Base-by-base conservation (phyloP, 2,888 invertebrate genomes). In the Drosophila austrosaltans region DNA sequence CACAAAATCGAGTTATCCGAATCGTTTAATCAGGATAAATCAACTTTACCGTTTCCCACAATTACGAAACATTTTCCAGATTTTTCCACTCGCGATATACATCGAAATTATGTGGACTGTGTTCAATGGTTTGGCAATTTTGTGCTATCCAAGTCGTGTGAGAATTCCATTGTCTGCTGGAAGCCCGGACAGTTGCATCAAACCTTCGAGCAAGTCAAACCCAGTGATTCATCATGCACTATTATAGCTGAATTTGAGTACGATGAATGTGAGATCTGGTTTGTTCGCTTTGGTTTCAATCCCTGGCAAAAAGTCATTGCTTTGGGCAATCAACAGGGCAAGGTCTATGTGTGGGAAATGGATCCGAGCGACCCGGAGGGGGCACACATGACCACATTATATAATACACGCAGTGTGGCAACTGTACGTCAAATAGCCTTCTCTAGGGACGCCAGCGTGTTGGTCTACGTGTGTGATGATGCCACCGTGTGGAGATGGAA, bases 81-180 rank as follows among this genome's bases (percentile, higher is more conserved):
- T 91, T 99, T 98, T 90, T 97, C 98, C 0, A 99, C 99, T 0
- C 94, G 98, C 77, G 99, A 99, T 91, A 97, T 99, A 77, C 99
- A 99, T 91, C 95, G 97, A 75, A 99, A 99, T 93, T 99, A 99
- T 93, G 99, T 99, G 1, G 99, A 99, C 91, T 99, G 99, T 92
- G 98, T 98, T 0, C 95, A 97, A 81, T 99, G 99, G 98, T 96
- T 98, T 92, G 99, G 99, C 0, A 96, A 98, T 91, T 96, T 98
- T 90, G 95, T 99, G 67, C 93, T 98, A 12, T 98, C 98, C 3
- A 98, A 98, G 94, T 98, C 98, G 0, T 99, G 99, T 91, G 99
- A 99, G 92, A 98, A 99, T 90, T 96, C 97, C 63, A 98, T 99
- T 72, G 97, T 98, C 36, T 98, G 98, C 92, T 99, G 99, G 99